Evolutionary conservation across 1,140 invertebrate species (phyloP).

Genomic region (Heliconius eleuchia): DNA sequence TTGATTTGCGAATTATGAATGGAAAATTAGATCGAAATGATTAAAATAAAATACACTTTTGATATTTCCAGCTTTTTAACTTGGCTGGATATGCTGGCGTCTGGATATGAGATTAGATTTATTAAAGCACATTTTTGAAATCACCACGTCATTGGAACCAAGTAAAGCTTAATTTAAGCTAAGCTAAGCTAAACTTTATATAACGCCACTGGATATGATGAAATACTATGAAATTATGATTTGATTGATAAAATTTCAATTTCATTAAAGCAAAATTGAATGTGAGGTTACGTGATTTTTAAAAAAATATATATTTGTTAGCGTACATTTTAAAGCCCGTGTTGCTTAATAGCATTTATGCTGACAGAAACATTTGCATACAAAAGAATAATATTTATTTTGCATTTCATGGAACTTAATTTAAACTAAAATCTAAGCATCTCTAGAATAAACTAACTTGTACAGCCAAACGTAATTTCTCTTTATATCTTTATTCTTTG

Average conservation of each 20-base stretch:
- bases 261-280: background rate
- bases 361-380: background rate
- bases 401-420: too few relatives aligned
- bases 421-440: background rate
- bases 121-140: background rate
- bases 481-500: background rate
- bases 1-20: too few relatives aligned
- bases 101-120: background rate
- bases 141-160: background rate
- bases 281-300: background rate
- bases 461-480: background rate
- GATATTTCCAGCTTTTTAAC: too few relatives aligned
- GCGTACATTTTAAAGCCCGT: background rate
- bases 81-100: too few relatives aligned
- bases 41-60: too few relatives aligned
- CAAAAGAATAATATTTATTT: background rate
- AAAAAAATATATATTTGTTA: background rate
- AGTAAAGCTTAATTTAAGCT: background rate
- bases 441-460: background rate
- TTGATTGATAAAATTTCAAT: background rate
- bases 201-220: background rate
- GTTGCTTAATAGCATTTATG: background rate
- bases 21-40: too few relatives aligned
- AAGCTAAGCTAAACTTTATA: background rate
- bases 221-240: background rate